Conservation (phyloP, 2,888 invertebrate genomes). For the Amorpha juglandis region DNA sequence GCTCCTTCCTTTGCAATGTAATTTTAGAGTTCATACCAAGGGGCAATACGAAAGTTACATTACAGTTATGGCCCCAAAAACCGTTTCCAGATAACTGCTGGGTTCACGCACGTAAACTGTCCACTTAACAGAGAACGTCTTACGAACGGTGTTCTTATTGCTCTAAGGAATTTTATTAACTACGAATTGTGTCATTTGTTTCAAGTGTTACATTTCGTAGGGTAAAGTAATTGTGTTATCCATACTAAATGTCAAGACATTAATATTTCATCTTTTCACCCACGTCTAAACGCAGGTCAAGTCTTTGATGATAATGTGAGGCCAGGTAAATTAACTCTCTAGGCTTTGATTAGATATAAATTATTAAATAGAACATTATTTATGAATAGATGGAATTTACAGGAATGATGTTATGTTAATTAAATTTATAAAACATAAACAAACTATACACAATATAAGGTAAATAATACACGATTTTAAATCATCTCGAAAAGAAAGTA, state of each 20-base stretch:
- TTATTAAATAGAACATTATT: background rate
- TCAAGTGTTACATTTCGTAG: conserved; percentile 20
- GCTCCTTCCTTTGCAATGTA: background rate
- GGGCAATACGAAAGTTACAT: conserved; percentile 22
- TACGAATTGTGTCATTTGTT: conserved; percentile 33
- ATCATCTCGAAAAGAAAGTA: no score
- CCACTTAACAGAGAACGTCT: conserved; percentile 47
- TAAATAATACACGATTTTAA: no score
- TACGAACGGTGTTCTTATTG: conserved; percentile 44
- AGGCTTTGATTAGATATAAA: background rate
- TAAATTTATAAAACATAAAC: no score
- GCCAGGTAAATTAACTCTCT: background rate
- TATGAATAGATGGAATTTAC: no score
- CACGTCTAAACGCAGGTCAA: background rate
- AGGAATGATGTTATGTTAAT: no score
- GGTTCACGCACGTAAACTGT: conserved; percentile 40
- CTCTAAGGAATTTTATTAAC: conserved; percentile 49
- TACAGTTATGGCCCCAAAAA: conserved; percentile 42
- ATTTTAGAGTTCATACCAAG: conserved; percentile 10
- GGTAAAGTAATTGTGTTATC: conserved; percentile 20
- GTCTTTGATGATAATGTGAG: background rate
- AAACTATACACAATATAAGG: background rate
- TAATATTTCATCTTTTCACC: no score
- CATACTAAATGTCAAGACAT: background rate
- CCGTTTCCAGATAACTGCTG: conserved; percentile 50